Base-by-base conservation (phyloP, 2,797 vertebrate genomes). In the Antrozous pallidus region DNA sequence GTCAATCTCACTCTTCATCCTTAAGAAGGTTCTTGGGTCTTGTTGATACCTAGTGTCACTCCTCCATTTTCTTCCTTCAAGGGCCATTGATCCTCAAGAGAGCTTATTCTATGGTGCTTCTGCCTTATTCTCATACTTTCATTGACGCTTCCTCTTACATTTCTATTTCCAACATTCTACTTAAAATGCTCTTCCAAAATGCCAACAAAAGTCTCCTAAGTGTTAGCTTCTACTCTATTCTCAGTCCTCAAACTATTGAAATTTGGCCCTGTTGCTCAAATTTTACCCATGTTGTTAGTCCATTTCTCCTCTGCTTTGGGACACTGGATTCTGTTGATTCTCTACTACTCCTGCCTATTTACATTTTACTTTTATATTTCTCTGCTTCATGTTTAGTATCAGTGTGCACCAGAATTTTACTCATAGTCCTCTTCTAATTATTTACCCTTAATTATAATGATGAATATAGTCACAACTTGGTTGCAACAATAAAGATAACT, bases 401-500 rank as follows among this genome's bases (percentile, higher is more conserved):
- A 79, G 10, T 74, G 77, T 63, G 75, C n/a, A 56, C 42, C 38
- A 88, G 26, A 51, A 88, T 61, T 82, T 69, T 85, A 20, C 24
- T 28, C 49, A 74, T 26, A n/a, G 11, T 70, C 36, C 5, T 85
- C 49, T 91, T 81, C 31, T 31, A 65, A 56, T 81, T 80, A 77
- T 74, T 49, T 80, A 82, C 56, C 38, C 16, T 90, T 33, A 6
- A 51, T 61, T 65, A 22, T 73, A 26, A 91, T 69, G 54, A 95
- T 74, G 33, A 94, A 91, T 71, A 4, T 9, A 86, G 42, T 78
- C 69, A 93, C n/a, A 85, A 79, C 24, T 91, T 70, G 16, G 63
- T 81, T 88, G 36, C 49, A 90, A 69, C 12, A 63, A 56, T 96
- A n/a, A 90, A 89, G 67, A 42, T 84, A 54, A 78, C 40, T 95